Percentiles rank a stretch among this genome's conserved stretches.
These are phyloP conservation scores for Heliconius ismenius DNA, from an alignment of 2,888 invertebrate genomes.

Conservation along the genomic window DNA sequence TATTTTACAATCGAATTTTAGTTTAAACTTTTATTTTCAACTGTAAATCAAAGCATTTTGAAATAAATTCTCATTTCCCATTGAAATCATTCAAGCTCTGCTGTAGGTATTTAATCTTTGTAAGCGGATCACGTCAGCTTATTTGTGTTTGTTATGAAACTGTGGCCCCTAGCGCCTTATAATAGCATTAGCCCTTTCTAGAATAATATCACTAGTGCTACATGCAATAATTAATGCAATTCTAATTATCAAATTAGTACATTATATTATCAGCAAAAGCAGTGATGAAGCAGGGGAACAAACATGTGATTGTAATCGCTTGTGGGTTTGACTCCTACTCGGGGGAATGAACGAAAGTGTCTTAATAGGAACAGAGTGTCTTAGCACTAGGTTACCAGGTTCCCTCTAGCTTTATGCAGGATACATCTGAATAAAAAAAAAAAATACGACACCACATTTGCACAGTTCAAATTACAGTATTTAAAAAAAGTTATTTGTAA, in stretches of 20 bases:
- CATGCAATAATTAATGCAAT: neutral
- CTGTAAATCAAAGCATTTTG: constrained; percentile 12
- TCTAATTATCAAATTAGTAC: neutral
- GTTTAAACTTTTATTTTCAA: neutral
- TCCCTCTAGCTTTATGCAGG: too few species aligned
- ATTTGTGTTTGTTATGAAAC: constrained; percentile 80
- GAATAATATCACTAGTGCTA: constrained; percentile 28
- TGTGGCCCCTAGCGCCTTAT: constrained; percentile 69
- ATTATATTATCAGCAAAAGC: too few species aligned
- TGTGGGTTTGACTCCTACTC: too few species aligned
- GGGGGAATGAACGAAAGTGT: too few species aligned
- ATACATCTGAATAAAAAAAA: too few species aligned
- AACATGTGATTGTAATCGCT: too few species aligned
- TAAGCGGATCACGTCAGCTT: constrained; percentile 81
- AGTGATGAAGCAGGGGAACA: too few species aligned
- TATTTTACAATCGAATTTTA: too few species aligned
- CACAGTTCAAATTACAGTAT: too few species aligned
- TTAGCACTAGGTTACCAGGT: too few species aligned
- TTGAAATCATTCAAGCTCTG: constrained; percentile 16
- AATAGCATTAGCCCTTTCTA: constrained; percentile 46
- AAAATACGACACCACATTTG: too few species aligned
- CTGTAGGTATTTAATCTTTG: constrained; percentile 66
- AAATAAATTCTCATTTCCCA: constrained; percentile 47
- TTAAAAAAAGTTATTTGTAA: neutral
- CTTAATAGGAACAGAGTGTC: too few species aligned